Base-by-base conservation (phyloP, 2,797 vertebrate species). In the Sebastes nivosus region DNA sequence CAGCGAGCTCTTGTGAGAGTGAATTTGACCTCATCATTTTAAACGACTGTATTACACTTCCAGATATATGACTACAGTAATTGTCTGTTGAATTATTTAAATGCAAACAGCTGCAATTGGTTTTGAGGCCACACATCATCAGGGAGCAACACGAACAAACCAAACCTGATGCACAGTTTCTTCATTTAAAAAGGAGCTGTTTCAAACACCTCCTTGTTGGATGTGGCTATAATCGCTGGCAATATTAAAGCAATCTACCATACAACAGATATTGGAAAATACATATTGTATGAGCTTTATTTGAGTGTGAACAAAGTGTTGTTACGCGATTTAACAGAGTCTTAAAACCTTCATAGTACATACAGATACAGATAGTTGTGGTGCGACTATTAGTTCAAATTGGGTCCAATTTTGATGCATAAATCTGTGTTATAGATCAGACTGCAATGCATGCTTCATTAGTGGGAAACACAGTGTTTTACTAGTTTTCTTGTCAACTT, bases 51-150 rank as follows among this genome's bases (percentile, higher is more conserved):
- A 74, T 88, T 79, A 69, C 69, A 87, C 70, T 68, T 68, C 8
- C 72, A 82, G 72, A 87, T 82, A 71, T 84, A 77, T 78, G 71
- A 77, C 82, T 71, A 65, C 63, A 76, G 85, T 86, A 86, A 90
- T 87, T 89, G 79, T 58, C 72, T 83, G 64, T 60, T 94, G 66
- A 92, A 92, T 91, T 86, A 89, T 92, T 92, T 82, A 91, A 86
- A 90, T 78, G 64, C 68, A 84, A 88, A 88, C 77, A 81, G 77
- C 74, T 77, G 63, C 67, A 73, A 57, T 65, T 79, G 82, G 32
- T 81, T 72, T 66, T 60, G 64, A 86, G 85, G 74, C 88, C 88
- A 91, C 88, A 90, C 81, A 80, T 79, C 72, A 75, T 68, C 75
- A 72, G 57, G 67, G 65, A 86, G 72, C 67, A 74, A 38, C n/a